phyloP scores from a whole-genome alignment of 1,140 invertebrate genomes.

The Steinernema feltiae region DNA sequence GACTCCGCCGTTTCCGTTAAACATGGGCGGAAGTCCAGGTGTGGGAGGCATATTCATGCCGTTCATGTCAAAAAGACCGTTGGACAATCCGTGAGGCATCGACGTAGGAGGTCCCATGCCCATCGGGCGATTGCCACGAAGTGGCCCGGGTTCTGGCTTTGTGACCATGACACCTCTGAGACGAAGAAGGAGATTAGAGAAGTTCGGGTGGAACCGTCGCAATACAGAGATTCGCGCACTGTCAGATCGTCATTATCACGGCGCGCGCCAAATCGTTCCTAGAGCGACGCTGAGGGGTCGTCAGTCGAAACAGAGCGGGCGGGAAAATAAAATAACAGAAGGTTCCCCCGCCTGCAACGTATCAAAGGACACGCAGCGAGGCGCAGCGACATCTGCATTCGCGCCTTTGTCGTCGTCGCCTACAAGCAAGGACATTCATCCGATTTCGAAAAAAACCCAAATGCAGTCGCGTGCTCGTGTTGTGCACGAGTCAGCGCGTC shows the following conservation, averaged over 20 bases:
- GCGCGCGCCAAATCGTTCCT: background rate
- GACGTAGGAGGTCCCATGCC: conserved; percentile 5
- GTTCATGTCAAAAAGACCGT: conserved; percentile 7
- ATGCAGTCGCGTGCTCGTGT: background rate
- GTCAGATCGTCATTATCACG: background rate
- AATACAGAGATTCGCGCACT: background rate
- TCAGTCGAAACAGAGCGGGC: background rate
- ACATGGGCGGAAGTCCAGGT: background rate
- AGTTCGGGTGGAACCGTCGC: background rate
- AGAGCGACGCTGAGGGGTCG: background rate
- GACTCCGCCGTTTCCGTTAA: background rate
- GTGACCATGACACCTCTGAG: conserved; percentile 8
- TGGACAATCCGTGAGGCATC: background rate
- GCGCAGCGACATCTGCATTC: conserved; percentile 3
- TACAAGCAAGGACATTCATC: conserved; percentile 13
- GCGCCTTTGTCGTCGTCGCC: conserved; percentile 7
- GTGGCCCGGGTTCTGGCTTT: background rate
- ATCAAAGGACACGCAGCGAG: conserved; percentile 11
- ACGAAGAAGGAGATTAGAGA: background rate
- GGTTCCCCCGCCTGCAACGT: background rate
- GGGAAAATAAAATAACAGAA: conserved; percentile 15
- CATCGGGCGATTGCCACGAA: background rate
- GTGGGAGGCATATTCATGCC: background rate
- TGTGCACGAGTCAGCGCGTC: background rate
- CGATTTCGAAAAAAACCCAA: conserved; percentile 10